These are phyloP conservation scores for Peromyscus attwateri DNA, from an alignment of 2,797 vertebrate species.

Conservation along the genomic window DNA sequence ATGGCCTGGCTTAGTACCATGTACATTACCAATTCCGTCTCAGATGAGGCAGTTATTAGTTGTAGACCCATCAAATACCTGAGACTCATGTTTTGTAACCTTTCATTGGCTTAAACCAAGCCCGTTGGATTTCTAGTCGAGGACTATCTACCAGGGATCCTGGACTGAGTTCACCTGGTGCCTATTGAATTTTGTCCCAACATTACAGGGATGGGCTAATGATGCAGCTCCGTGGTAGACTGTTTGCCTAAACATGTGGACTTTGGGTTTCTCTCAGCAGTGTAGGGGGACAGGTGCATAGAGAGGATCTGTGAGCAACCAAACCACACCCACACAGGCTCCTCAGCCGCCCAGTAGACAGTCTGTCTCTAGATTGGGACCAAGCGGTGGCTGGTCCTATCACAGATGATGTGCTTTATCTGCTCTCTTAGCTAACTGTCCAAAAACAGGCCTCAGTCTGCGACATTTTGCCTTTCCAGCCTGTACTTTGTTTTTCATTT, in stretches of 20 bases:
- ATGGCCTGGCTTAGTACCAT: neutral
- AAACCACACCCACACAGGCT: neutral
- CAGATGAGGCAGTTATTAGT: neutral
- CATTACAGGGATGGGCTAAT: neutral
- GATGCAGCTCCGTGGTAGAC: neutral
- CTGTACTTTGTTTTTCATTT: neutral
- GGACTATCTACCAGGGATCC: neutral
- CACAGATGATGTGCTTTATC: neutral
- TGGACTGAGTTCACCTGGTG: neutral
- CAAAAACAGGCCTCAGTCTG: neutral
- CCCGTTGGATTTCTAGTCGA: neutral
- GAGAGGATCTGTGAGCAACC: neutral
- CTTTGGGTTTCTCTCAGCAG: neutral
- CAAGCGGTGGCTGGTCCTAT: neutral
- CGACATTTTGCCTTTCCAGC: neutral
- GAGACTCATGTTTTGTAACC: neutral
- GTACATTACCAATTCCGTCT: neutral
- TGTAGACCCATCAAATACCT: neutral
- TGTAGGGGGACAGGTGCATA: neutral
- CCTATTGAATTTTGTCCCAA: neutral
- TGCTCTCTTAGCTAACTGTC: neutral
- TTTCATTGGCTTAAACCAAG: neutral
- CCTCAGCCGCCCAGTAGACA: neutral
- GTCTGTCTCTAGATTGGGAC: neutral
- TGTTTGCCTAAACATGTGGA: neutral